Conservation (phyloP, 2,797 vertebrate species). For the Chrosomus eos region DNA sequence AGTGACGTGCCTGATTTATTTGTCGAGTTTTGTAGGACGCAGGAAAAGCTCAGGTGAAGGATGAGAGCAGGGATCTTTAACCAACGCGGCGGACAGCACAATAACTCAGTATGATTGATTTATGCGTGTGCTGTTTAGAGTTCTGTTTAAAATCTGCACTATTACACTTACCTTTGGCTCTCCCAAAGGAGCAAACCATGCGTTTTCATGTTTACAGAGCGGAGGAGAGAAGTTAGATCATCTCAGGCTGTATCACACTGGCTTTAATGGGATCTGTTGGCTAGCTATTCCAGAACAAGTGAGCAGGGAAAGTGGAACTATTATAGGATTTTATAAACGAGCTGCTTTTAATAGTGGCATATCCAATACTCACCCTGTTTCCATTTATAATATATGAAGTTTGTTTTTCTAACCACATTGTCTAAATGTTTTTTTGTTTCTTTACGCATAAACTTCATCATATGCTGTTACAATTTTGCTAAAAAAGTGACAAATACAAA, state of each 20-base stretch:
- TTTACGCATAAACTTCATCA: not conserved
- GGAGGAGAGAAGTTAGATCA: conserved; percentile 20
- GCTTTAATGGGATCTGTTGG: conserved; percentile 11
- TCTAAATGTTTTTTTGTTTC: not conserved
- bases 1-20: conserved; percentile 60
- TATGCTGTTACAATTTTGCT: not conserved
- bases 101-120: conserved; percentile 78
- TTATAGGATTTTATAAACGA: conserved; percentile 37
- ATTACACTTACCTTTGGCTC: conserved; percentile 52
- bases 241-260: conserved; percentile 6
- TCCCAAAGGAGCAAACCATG: conserved; percentile 57
- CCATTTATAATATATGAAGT: not conserved
- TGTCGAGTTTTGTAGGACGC: conserved; percentile 71
- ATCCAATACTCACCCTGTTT: conserved; percentile 16
- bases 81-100: conserved; percentile 64
- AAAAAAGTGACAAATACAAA: not conserved
- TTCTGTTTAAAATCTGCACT: conserved; percentile 58
- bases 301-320: conserved; percentile 37
- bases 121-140: conserved; percentile 57
- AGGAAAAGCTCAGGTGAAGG: conserved; percentile 66
- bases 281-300: conserved; percentile 30
- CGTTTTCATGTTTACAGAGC: conserved; percentile 23
- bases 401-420: not conserved
- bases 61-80: conserved; percentile 67
- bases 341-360: conserved; percentile 20